These are phyloP conservation scores for Achroia grisella DNA, from an alignment of 1,140 invertebrate genomes.

Conservation along the genomic window DNA sequence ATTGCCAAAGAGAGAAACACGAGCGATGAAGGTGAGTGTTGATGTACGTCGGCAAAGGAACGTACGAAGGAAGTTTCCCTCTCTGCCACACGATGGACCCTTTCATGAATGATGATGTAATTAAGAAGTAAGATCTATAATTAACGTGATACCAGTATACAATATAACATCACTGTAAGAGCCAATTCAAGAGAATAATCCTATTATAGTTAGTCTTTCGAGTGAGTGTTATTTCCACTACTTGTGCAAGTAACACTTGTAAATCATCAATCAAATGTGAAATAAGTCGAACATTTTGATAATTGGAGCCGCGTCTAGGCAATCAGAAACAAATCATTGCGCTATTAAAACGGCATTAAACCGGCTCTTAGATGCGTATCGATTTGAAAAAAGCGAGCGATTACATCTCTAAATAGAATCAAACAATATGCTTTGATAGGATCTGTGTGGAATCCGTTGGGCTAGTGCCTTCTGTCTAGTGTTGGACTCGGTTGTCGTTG, in stretches of 20 bases:
- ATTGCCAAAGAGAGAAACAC: no score
- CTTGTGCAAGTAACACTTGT: conserved; percentile 1
- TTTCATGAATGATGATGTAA: no score
- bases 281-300: conserved; percentile 22
- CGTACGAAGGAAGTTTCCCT: no score
- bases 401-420: conserved; percentile 28
- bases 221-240: no score
- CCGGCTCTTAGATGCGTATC: conserved; percentile 39
- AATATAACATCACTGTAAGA: no score
- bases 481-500: not conserved
- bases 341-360: conserved; percentile 54
- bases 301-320: conserved; percentile 28
- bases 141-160: no score
- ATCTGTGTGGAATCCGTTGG: conserved; percentile 1
- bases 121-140: no score
- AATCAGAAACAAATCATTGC: conserved; percentile 51
- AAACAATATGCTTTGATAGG: conserved; percentile 14
- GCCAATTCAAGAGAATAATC: no score
- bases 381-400: conserved; percentile 37
- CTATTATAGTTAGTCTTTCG: no score
- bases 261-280: conserved; percentile 40
- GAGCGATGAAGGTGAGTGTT: no score
- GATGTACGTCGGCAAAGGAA: no score
- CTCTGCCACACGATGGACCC: no score
- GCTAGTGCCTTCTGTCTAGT: not conserved